Conservation (phyloP, 1,140 invertebrate species). For the Ctenoplectra terminalis region DNA sequence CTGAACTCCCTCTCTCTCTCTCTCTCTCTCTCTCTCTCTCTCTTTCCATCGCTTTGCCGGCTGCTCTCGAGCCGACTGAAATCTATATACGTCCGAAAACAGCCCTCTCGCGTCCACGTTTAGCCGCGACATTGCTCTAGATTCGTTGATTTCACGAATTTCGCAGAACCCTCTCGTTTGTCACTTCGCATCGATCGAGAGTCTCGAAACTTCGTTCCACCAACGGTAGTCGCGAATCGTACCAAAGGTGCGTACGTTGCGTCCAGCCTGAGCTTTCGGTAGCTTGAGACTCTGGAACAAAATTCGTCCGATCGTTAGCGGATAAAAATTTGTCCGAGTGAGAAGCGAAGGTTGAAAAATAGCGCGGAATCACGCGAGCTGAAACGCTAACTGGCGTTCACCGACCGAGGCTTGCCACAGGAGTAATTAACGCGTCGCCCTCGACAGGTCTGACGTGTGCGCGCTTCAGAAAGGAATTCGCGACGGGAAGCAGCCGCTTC, state of each 20-base stretch:
- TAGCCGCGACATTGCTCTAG: slow-evolving; percentile 47
- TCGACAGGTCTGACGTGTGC: slow-evolving; percentile 63
- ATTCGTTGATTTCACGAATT: slow-evolving; percentile 44
- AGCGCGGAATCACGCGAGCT: slow-evolving; percentile 58
- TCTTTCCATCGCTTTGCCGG: slow-evolving; percentile 61
- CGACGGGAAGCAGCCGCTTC: slow-evolving; percentile 64
- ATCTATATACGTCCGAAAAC: slow-evolving; percentile 78
- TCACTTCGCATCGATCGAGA: slow-evolving; percentile 6
- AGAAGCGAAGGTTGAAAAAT: slow-evolving; percentile 13
- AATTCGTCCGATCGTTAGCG: not conserved
- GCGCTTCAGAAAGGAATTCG: slow-evolving; percentile 63
- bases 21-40: slow-evolving; percentile 36
- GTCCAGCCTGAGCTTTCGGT: not conserved
- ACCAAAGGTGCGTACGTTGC: not conserved
- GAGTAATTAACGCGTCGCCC: slow-evolving; percentile 66
- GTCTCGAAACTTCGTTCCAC: slow-evolving; percentile 17
- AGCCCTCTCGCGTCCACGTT: slow-evolving; percentile 45
- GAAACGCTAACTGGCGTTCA: slow-evolving; percentile 22
- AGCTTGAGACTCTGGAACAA: not conserved
- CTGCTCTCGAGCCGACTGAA: slow-evolving; percentile 70
- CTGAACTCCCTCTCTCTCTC: slow-evolving; percentile 74
- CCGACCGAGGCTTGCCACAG: slow-evolving; percentile 23
- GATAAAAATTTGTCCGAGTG: slow-evolving; percentile 44
- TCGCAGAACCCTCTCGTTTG: not conserved
- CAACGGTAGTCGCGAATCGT: not conserved